Evolutionary conservation across 2,797 vertebrate genomes (phyloP).

Genomic region (Onychomys arenicola): DNA sequence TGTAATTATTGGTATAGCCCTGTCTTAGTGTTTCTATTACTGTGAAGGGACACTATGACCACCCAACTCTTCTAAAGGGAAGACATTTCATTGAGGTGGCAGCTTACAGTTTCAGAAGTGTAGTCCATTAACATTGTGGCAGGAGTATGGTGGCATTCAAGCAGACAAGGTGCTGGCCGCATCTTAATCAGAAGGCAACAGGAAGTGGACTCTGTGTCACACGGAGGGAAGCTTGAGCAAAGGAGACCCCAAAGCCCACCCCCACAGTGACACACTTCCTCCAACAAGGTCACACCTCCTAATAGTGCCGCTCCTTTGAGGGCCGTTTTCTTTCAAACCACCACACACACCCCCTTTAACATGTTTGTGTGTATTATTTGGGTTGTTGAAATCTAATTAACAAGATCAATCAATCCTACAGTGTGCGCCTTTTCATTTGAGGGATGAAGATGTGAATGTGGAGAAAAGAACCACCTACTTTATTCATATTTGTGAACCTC

Average conservation of each 20-base stretch:
- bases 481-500: neutral
- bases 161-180: neutral
- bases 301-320: neutral
- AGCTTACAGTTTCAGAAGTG: neutral
- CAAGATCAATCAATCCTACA: neutral
- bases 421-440: neutral
- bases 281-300: neutral
- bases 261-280: neutral
- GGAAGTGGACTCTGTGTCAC: neutral
- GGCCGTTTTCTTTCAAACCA: neutral
- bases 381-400: neutral
- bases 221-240: neutral
- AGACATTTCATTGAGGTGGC: neutral
- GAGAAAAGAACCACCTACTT: neutral
- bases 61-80: neutral
- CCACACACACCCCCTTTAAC: neutral
- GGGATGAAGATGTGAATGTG: neutral
- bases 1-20: neutral
- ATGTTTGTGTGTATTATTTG: neutral
- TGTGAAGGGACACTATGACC: neutral
- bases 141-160: neutral
- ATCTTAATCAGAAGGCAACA: neutral
- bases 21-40: neutral
- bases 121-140: neutral
- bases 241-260: neutral